Evolutionary conservation across 2,888 invertebrate species (phyloP).

Genomic region (Cephonodes hylas): DNA sequence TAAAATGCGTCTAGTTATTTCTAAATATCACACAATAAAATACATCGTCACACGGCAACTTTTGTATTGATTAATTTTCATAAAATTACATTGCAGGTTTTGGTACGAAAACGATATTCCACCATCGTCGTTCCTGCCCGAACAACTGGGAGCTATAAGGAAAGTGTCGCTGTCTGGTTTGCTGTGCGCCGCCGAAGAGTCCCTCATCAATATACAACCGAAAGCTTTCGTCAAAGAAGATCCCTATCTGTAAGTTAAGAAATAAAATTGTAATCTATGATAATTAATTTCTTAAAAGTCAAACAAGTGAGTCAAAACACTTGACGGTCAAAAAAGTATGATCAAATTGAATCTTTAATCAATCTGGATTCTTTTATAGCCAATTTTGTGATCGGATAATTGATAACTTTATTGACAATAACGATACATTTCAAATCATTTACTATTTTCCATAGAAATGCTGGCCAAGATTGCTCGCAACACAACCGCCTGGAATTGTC

Average conservation of each 20-base stretch:
- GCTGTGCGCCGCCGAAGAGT: slow-evolving; percentile 88
- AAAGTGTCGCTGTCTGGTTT: slow-evolving; percentile 90
- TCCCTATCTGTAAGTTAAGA: slow-evolving; percentile 88
- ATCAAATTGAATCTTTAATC: too few species aligned
- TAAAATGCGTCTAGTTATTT: too few species aligned
- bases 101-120: slow-evolving; percentile 98
- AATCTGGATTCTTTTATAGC: too few species aligned
- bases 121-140: slow-evolving; percentile 89
- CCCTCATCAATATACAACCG: slow-evolving; percentile 88
- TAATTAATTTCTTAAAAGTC: too few species aligned
- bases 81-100: slow-evolving; percentile 87
- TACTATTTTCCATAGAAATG: slow-evolving; percentile 81
- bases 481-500: slow-evolving; percentile 84
- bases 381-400: neutral
- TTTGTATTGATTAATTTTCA: too few species aligned
- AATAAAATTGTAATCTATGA: too few species aligned
- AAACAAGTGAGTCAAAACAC: too few species aligned
- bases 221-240: slow-evolving; percentile 92
- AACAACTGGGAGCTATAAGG: slow-evolving; percentile 90
- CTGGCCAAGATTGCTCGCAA: slow-evolving; percentile 87
- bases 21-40: too few species aligned
- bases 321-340: too few species aligned
- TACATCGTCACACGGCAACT: too few species aligned
- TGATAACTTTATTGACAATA: too few species aligned
- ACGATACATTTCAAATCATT: too few species aligned